phyloP scores from a whole-genome alignment of 2,113 vertebrate genomes.

The Rhinogobius similis region DNA sequence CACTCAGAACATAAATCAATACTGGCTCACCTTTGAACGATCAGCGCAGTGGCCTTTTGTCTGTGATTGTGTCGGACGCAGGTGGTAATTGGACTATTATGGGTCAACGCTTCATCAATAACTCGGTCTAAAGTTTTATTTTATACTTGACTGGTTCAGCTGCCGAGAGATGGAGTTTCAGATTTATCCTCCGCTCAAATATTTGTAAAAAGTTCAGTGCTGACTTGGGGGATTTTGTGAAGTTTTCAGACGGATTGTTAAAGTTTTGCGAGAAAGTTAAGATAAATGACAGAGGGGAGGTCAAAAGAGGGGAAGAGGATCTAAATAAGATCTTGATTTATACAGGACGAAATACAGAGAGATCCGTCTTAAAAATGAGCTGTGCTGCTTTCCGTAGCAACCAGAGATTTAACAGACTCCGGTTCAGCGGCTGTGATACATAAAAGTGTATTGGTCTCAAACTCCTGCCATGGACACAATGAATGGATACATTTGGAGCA shows the following conservation, averaged over 20 bases:
- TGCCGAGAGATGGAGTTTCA: neutral
- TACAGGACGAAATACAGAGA: too few species aligned
- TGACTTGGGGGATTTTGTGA: neutral
- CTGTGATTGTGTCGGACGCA: neutral
- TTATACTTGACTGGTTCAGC: neutral
- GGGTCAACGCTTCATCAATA: constrained; percentile 1
- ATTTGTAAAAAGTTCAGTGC: constrained; percentile 2
- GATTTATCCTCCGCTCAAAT: constrained; percentile 1
- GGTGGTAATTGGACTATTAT: neutral
- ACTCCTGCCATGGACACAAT: too few species aligned
- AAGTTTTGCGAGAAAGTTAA: neutral
- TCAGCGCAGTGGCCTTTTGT: constrained; percentile 4
- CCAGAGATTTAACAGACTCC: too few species aligned
- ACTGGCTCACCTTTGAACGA: neutral
- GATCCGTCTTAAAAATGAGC: neutral
- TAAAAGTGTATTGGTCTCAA: too few species aligned
- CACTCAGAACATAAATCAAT: neutral
- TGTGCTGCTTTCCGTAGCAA: too few species aligned
- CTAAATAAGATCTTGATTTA: neutral
- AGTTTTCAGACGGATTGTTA: neutral
- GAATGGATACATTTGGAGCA: too few species aligned
- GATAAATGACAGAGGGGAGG: neutral
- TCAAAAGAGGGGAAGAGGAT: neutral
- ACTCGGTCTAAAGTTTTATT: neutral
- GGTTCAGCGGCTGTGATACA: too few species aligned